phyloP scores from a whole-genome alignment of 2,797 vertebrate species.

The Sebastes hopkinsi region DNA sequence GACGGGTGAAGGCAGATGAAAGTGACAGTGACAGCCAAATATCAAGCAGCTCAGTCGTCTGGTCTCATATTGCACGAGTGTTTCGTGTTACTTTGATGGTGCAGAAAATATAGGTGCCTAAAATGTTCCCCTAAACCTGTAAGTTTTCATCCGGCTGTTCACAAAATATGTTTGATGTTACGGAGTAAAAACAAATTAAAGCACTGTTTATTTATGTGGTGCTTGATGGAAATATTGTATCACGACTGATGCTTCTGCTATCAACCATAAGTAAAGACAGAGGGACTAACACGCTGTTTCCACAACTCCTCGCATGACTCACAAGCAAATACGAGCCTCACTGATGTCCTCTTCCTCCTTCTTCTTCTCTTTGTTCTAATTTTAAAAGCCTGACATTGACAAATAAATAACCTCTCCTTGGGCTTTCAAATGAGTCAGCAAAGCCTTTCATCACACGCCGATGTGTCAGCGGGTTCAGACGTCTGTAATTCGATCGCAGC shows the following conservation, averaged over 20 bases:
- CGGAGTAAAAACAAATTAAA: conserved; percentile 7
- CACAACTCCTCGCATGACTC: conserved; percentile 61
- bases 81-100: not conserved
- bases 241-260: not conserved
- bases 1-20: conserved; percentile 35
- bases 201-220: conserved; percentile 4
- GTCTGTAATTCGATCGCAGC: conserved; percentile 67
- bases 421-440: conserved; percentile 72
- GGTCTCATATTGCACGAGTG: not conserved
- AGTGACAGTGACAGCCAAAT: conserved; percentile 37
- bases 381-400: conserved; percentile 74
- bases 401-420: conserved; percentile 75
- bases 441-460: conserved; percentile 67
- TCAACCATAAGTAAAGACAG: conserved; percentile 16
- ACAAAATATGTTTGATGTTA: conserved; percentile 1
- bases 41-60: conserved; percentile 16
- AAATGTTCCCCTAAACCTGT: not conserved
- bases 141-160: not conserved
- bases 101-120: not conserved
- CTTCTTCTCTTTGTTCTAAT: conserved; percentile 74
- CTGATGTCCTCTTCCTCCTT: conserved; percentile 58
- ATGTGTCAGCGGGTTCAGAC: conserved; percentile 71
- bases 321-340: conserved; percentile 47
- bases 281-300: conserved; percentile 31
- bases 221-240: conserved; percentile 6